Conservation (phyloP, 53 echinoderm and acorn worm species). For the Temnopleurus reevesii region DNA sequence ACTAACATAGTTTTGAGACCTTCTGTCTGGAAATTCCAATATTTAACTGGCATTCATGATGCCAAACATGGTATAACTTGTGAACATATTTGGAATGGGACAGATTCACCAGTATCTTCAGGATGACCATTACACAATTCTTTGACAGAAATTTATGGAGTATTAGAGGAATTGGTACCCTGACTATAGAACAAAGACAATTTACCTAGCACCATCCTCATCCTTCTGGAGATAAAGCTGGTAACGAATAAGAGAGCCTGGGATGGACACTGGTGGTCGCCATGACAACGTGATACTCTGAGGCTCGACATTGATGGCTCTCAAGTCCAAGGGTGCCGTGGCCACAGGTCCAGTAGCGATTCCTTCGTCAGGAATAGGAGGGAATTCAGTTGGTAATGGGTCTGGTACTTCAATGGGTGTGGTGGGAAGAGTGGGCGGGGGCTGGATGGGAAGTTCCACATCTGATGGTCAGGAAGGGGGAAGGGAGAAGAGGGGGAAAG, state of each 20-base stretch:
- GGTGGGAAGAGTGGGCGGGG: slow-evolving; percentile 43
- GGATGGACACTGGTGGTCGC: slow-evolving; percentile 54
- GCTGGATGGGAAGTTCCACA: slow-evolving; percentile 58
- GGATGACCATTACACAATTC: too few relatives aligned
- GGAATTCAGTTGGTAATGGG: slow-evolving; percentile 50
- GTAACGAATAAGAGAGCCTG: slow-evolving; percentile 63
- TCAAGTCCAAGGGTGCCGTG: slow-evolving; percentile 55
- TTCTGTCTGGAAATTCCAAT: too few relatives aligned
- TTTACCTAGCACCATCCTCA: slow-evolving; percentile 37
- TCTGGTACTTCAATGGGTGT: slow-evolving; percentile 57
- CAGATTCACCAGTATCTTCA: too few relatives aligned
- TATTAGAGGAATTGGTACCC: not conserved
- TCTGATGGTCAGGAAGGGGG: slow-evolving; percentile 60
- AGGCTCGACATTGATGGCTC: slow-evolving; percentile 53
- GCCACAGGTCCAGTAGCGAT: slow-evolving; percentile 64
- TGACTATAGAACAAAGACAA: not conserved
- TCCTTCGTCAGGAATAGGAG: slow-evolving; percentile 10
- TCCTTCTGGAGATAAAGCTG: slow-evolving; percentile 57
- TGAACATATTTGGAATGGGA: too few relatives aligned
- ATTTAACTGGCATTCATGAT: too few relatives aligned
- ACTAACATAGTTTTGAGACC: too few relatives aligned
- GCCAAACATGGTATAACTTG: too few relatives aligned
- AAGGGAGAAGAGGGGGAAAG: not conserved
- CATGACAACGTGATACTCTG: slow-evolving; percentile 63
- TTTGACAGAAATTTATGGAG: too few relatives aligned